phyloP scores from a whole-genome alignment of 1,140 invertebrate species.

The Aradophagus sp. region DNA sequence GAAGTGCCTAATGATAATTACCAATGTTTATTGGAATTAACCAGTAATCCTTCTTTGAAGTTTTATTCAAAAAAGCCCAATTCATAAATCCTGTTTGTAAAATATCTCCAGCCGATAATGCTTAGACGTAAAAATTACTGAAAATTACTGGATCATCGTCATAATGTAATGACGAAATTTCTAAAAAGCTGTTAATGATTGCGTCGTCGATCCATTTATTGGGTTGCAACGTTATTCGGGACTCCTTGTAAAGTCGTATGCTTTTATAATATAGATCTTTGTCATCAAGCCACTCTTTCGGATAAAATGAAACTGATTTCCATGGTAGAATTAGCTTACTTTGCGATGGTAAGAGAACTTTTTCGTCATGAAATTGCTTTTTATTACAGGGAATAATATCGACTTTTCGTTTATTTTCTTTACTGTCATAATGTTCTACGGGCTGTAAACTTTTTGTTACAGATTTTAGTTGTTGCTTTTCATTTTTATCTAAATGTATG shows the following conservation, averaged over 20 bases:
- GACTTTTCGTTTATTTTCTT: neutral
- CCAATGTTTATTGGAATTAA: constrained; percentile 10
- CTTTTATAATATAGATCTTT: too few relatives aligned
- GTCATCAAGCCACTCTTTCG: neutral
- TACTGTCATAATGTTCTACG: too few relatives aligned
- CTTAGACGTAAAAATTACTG: neutral
- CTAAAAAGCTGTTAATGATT: neutral
- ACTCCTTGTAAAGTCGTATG: neutral
- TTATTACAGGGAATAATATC: neutral
- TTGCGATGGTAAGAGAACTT: neutral
- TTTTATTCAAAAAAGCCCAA: neutral
- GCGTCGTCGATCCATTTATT: constrained; percentile 1
- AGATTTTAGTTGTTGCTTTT: too few relatives aligned
- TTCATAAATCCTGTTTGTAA: neutral
- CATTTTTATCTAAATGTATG: too few relatives aligned
- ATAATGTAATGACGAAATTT: neutral
- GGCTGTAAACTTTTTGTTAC: too few relatives aligned
- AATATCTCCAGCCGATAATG: neutral
- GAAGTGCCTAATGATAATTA: constrained; percentile 8
- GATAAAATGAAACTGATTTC: constrained; percentile 1
- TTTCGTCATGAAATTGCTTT: neutral
- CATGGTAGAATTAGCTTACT: constrained; percentile 1
- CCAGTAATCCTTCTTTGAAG: constrained; percentile 1
- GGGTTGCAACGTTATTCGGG: neutral
- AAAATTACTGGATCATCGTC: constrained; percentile 2